phyloP scores from a whole-genome alignment of 2,797 vertebrate genomes.

The Gobionotothen gibberifrons region DNA sequence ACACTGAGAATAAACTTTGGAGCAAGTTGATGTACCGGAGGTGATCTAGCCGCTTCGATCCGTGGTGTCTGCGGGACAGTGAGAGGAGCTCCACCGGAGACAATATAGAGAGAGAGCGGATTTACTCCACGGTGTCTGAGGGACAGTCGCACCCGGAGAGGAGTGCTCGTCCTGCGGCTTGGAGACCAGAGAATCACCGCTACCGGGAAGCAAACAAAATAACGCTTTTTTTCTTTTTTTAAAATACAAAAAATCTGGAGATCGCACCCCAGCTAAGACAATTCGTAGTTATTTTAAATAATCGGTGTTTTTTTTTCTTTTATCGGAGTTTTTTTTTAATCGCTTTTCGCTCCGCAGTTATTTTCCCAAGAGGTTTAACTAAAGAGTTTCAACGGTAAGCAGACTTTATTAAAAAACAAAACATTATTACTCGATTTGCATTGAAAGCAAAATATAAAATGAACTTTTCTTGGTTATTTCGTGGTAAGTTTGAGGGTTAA shows the following conservation, averaged over 20 bases:
- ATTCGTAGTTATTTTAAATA: slow-evolving; percentile 18
- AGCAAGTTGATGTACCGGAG: slow-evolving; percentile 71
- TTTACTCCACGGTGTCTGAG: slow-evolving; percentile 45
- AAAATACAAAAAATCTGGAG: slow-evolving; percentile 26
- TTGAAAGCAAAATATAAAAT: background rate
- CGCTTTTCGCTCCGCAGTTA: slow-evolving; percentile 41
- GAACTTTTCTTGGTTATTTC: background rate
- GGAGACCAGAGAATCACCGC: slow-evolving; percentile 45
- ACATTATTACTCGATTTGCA: background rate
- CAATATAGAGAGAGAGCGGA: slow-evolving; percentile 34
- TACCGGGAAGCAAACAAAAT: slow-evolving; percentile 14
- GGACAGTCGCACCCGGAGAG: slow-evolving; percentile 45
- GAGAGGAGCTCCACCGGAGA: slow-evolving; percentile 40
- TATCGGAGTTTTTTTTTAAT: slow-evolving; percentile 51
- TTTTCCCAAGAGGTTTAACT: slow-evolving; percentile 49
- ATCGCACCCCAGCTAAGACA: background rate
- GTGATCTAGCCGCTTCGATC: slow-evolving; percentile 56
- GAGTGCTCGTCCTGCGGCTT: slow-evolving; percentile 52
- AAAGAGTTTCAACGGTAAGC: slow-evolving; percentile 74
- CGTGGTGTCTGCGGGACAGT: slow-evolving; percentile 53
- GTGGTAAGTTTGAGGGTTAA: slow-evolving; percentile 10
- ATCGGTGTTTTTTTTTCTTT: background rate
- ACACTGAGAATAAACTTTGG: slow-evolving; percentile 71
- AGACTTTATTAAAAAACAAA: background rate
- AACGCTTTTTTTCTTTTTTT: background rate